Evolutionary conservation across 2,888 invertebrate genomes (phyloP), one percentile per base, ranked within the genome.

Genomic region (Drosophila peninsularis): DNA sequence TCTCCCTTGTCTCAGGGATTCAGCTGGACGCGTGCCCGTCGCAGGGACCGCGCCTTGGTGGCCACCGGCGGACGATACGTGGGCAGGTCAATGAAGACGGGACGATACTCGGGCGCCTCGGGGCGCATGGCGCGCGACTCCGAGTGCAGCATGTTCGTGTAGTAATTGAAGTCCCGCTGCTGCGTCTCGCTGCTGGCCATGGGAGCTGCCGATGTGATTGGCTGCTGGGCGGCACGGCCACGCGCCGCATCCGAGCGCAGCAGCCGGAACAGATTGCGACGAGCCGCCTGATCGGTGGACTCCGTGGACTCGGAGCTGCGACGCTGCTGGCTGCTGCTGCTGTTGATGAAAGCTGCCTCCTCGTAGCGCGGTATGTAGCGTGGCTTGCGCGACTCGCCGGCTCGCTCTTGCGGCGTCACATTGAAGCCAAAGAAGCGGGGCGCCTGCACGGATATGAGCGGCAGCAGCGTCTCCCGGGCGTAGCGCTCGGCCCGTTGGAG

Each of bases 401-500:
- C 24, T 11, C 68, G 61, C 10, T 83, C 82, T 3, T 68, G 73
- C 0, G 85, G 78, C 3, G 79, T 83, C 4, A 90, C 85, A 75
- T 90, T 88, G 74, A 94, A 94, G 76, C 94, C 94, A 11, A 95
- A 94, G 70, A 96, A 94, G 63, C 95, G 95, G 0, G 96, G 96
- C 1, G 96, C 96, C 91, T 96, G 96, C 47, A 95, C 95, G 14
- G 96, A 96, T 11, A 96, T 96, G 7, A 96, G 91, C 0, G 96
- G 96, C 57, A 96, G 91, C 2, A 96, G 93, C 0, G 96, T 96
- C 90, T 96, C 95, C 57, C 96, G 93, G 0, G 97, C 96, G 90
- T 97, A 97, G 53, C 95, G 94, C 88, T 97, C 97, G 0, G 97
- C 97, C 79, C 96, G 95, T 41, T 96, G 96, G 50, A 97, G 94